Evolutionary conservation across 2,113 vertebrate genomes (phyloP).

Genomic region (Morone saxatilis): DNA sequence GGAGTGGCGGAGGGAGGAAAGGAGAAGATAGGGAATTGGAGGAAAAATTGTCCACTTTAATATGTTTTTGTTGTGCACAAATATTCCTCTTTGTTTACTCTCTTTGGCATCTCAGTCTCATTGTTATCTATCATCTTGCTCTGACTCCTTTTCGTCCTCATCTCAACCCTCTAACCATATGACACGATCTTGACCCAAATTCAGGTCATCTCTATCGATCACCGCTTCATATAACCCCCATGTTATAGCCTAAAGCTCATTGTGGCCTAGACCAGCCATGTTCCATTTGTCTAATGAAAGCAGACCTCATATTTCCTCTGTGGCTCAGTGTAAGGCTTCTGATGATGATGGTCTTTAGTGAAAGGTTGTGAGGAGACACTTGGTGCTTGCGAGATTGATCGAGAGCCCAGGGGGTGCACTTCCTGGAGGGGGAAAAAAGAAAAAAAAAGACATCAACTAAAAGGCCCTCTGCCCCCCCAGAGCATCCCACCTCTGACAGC

Average conservation of each 20-base stretch:
- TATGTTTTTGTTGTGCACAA: background rate
- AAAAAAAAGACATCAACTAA: constrained; percentile 53
- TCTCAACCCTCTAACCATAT: constrained; percentile 36
- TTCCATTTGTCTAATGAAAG: constrained; percentile 84
- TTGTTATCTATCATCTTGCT: background rate
- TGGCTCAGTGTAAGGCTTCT: constrained; percentile 62
- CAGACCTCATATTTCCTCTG: constrained; percentile 66
- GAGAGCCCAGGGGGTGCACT: constrained; percentile 43
- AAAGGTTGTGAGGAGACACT: constrained; percentile 69
- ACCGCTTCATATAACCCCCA: constrained; percentile 53
- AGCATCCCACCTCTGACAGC: constrained; percentile 18
- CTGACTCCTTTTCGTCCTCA: constrained; percentile 12
- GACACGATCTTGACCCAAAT: constrained; percentile 75
- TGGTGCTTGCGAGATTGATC: constrained; percentile 68
- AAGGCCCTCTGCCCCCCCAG: constrained; percentile 1
- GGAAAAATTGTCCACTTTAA: constrained; percentile 12
- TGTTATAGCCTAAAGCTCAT: constrained; percentile 60
- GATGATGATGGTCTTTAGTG: constrained; percentile 64
- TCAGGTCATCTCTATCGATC: constrained; percentile 74
- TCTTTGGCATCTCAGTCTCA: background rate
- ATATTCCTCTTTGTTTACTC: constrained; percentile 42
- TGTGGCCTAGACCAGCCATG: constrained; percentile 44
- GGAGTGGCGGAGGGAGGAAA: background rate
- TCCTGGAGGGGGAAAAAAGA: constrained; percentile 27
- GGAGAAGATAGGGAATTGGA: constrained; percentile 7